Base-by-base conservation (phyloP, 2,888 invertebrate genomes). In the Lutraria lutraria region DNA sequence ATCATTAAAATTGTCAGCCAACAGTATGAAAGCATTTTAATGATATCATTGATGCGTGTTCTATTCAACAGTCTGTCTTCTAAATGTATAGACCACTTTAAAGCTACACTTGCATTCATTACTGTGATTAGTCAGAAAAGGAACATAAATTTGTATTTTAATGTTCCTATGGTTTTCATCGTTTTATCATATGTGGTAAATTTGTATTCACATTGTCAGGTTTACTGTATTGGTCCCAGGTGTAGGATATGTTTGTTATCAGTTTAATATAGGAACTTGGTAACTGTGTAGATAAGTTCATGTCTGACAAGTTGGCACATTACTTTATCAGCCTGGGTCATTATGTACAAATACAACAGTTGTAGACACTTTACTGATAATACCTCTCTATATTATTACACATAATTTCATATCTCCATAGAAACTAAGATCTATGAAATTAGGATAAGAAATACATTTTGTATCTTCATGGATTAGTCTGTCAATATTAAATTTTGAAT, bases 111-210 rank as follows among this genome's bases (percentile, higher is more conserved):
- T 4, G 8, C 43, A 43, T 43, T 43, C 43, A 43, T 43, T 43
- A 43, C 8, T 43, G 43, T 43, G 43, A 43, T 43, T 43, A 4
- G 43, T 43, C 43, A 43, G 43, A 43, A 43, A 43, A 43, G 43
- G 43, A 43, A 43, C 43, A 43, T 43, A 68, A 68, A n/a, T 68
- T 68, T 25, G 25, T n/a, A 25, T 68, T n/a, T 68, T 25, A 68
- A 68, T 68, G 63, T 68, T 68, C 25, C 25, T 25, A 68, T n/a
- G 13, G 63, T n/a, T 68, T 68, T 68, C 21, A 4, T 19, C 21
- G 6, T 6, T 68, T 68, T 68, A 68, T 68, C 63, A 68, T 68
- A 25, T 68, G n/a, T 68, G n/a, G 63, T 68, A 68, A 68, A n/a
- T 68, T 68, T 68, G 63, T n/a, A 2, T 25, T n/a, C 21, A 68